These are phyloP conservation scores for Coleophora flavipennella DNA, from an alignment of 2,888 invertebrate species.

Conservation along the genomic window DNA sequence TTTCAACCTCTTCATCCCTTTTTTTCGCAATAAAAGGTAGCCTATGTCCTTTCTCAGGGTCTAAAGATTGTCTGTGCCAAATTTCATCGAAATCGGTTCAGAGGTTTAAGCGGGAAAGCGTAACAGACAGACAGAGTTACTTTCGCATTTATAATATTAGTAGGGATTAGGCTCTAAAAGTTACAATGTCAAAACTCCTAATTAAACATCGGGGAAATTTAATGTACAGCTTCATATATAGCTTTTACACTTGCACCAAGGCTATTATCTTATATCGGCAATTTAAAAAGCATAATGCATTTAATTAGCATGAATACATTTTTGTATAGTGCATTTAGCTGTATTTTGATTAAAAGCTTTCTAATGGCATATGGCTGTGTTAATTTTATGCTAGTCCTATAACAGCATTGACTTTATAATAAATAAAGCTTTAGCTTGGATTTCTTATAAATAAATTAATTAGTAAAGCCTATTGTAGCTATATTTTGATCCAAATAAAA, in stretches of 20 bases:
- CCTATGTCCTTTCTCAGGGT: no score
- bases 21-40: no score
- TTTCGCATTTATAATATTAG: no score
- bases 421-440: not conserved
- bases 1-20: no score
- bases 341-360: not conserved
- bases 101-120: no score
- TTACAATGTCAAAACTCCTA: not conserved
- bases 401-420: not conserved
- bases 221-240: constrained; percentile 4
- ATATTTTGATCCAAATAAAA: not conserved
- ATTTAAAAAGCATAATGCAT: constrained; percentile 4
- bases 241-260: constrained; percentile 5
- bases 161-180: no score
- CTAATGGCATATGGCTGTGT: not conserved
- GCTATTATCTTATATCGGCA: constrained; percentile 3
- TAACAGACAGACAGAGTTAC: no score
- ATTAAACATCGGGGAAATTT: constrained; percentile 1
- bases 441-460: not conserved
- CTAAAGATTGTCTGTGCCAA: no score
- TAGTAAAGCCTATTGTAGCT: not conserved
- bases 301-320: constrained; percentile 3
- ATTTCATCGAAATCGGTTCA: no score
- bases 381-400: constrained; percentile 2
- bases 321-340: constrained; percentile 1